A percentile compares a stretch with the other conserved stretches of the same genome.
Evolutionary conservation across 2,113 vertebrate species (phyloP).

Genomic region (Nettapus auritus): DNA sequence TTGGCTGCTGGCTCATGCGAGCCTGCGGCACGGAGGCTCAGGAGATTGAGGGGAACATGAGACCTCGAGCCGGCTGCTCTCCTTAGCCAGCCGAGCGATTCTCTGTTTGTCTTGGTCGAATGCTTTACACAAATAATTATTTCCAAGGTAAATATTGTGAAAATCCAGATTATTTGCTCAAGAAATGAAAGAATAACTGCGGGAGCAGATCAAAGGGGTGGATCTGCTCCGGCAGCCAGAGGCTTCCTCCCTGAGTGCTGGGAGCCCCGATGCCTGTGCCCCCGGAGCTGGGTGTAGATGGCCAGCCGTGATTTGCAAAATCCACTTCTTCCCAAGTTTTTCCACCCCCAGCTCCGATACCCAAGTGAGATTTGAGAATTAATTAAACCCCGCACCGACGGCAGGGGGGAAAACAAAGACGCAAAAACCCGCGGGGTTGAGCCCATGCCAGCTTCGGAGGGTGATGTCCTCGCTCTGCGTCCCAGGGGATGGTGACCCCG

Average conservation of each 20-base stretch:
- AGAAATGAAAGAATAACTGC: slow-evolving; percentile 65
- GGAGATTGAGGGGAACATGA: background rate
- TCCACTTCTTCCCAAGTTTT: slow-evolving; percentile 11
- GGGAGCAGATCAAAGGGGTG: slow-evolving; percentile 48
- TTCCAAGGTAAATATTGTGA: slow-evolving; percentile 69
- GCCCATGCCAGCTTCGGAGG: background rate
- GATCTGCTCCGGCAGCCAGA: background rate
- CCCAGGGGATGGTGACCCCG: background rate
- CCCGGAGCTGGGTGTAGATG: background rate
- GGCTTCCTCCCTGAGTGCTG: slow-evolving; percentile 20
- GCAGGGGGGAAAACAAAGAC: background rate
- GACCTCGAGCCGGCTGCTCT: background rate
- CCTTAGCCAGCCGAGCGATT: background rate
- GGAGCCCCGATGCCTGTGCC: background rate
- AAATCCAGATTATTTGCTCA: slow-evolving; percentile 71
- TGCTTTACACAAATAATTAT: slow-evolving; percentile 44
- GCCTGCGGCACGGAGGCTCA: rapidly evolving
- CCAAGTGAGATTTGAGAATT: slow-evolving; percentile 26
- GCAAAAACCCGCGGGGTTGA: background rate
- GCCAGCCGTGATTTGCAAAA: background rate
- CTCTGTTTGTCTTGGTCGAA: slow-evolving; percentile 53
- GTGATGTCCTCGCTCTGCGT: rapidly evolving
- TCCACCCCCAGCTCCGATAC: background rate
- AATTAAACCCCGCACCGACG: background rate
- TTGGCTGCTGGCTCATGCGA: background rate